A percentile compares a stretch with the other conserved stretches of the same genome.
These are phyloP conservation scores for Caenorhabditis japonica DNA, from an alignment of 2,888 invertebrate genomes.

Conservation along the genomic window DNA sequence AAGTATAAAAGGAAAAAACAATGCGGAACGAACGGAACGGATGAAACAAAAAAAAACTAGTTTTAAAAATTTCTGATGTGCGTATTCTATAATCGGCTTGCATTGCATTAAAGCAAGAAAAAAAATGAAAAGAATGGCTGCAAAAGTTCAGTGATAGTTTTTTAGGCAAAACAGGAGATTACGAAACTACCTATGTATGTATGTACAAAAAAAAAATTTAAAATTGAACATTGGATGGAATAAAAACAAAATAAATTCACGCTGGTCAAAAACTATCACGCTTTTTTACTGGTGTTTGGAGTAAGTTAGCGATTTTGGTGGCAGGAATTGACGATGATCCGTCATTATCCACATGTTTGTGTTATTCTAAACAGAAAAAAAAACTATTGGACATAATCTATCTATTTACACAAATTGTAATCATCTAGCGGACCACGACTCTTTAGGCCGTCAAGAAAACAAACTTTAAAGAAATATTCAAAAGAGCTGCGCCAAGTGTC, in stretches of 20 bases:
- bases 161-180: too few relatives aligned
- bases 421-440: too few relatives aligned
- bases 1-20: constrained; percentile 20
- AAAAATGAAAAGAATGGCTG: neutral
- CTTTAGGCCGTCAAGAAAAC: constrained; percentile 1
- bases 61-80: constrained; percentile 21
- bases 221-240: too few relatives aligned
- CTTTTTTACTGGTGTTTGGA: constrained; percentile 25
- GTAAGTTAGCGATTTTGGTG: too few relatives aligned
- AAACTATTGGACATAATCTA: too few relatives aligned
- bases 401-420: too few relatives aligned
- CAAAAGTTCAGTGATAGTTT: constrained; percentile 1
- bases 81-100: constrained; percentile 23
- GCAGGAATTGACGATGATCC: constrained; percentile 23
- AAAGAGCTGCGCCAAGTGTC: constrained; percentile 11
- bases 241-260: too few relatives aligned
- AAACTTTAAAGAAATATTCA: constrained; percentile 24
- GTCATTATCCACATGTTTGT: constrained; percentile 40
- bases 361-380: constrained; percentile 20
- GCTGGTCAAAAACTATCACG: constrained; percentile 29
- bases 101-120: too few relatives aligned
- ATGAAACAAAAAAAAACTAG: constrained; percentile 27
- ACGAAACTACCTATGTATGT: too few relatives aligned
- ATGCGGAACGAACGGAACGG: too few relatives aligned
- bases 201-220: too few relatives aligned